Percentiles rank a stretch among this genome's conserved stretches.
These are phyloP conservation scores for Drosophila percnosoma DNA, from an alignment of 2,888 invertebrate genomes.

Conservation along the genomic window DNA sequence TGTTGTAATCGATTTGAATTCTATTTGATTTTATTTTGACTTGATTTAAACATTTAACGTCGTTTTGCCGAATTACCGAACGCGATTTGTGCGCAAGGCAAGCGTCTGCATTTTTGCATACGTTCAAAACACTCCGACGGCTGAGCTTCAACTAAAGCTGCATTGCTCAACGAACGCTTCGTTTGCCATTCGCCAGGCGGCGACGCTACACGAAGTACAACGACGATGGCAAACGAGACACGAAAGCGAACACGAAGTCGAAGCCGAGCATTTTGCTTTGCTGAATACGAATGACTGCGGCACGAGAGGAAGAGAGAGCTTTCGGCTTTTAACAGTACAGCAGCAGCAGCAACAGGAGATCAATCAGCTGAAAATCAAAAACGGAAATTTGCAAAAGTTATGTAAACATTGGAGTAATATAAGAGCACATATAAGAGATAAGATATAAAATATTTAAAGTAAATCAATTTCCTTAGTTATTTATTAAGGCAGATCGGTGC, in stretches of 20 bases:
- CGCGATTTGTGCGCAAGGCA: slow-evolving; percentile 52
- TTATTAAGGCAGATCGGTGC: not conserved
- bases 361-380: slow-evolving; percentile 5
- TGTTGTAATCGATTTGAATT: not conserved
- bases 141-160: slow-evolving; percentile 84
- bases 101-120: slow-evolving; percentile 73
- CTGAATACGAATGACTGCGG: slow-evolving; percentile 36
- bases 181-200: slow-evolving; percentile 35
- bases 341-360: slow-evolving; percentile 27
- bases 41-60: slow-evolving; percentile 19
- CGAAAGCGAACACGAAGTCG: slow-evolving; percentile 13
- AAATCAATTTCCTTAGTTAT: not conserved
- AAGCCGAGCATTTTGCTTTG: slow-evolving; percentile 22
- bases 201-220: slow-evolving; percentile 18
- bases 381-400: not conserved
- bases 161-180: slow-evolving; percentile 48
- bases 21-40: not conserved
- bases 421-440: not conserved
- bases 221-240: slow-evolving; percentile 31
- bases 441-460: not conserved
- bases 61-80: slow-evolving; percentile 38
- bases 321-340: not conserved
- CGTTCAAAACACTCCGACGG: slow-evolving; percentile 83
- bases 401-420: slow-evolving; percentile 1
- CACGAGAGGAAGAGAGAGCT: slow-evolving; percentile 11